Evolutionary conservation across 2,888 invertebrate species (phyloP).

Genomic region (Dryomyza anilis): DNA sequence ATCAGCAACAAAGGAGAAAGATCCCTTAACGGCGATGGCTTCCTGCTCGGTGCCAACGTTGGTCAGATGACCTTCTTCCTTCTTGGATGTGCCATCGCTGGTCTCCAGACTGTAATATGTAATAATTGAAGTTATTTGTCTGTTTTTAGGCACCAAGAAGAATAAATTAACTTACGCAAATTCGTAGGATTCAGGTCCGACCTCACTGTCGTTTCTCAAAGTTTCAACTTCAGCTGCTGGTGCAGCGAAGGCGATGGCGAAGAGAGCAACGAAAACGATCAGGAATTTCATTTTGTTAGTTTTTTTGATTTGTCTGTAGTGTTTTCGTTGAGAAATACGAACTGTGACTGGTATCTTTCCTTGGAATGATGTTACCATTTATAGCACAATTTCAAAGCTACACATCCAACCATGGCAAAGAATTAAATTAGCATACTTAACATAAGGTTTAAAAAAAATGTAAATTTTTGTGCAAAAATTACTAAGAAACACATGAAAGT

Average conservation of each 20-base stretch:
- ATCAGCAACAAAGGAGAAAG: slow-evolving; percentile 64
- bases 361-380: no score
- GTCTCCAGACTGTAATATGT: no score
- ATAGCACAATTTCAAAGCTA: no score
- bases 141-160: no score
- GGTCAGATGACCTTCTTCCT: slow-evolving; percentile 64
- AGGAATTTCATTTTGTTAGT: slow-evolving; percentile 48
- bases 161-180: slow-evolving; percentile 67
- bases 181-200: slow-evolving; percentile 51
- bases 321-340: not conserved
- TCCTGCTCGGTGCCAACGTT: slow-evolving; percentile 65
- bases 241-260: slow-evolving; percentile 45
- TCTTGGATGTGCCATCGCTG: slow-evolving; percentile 64
- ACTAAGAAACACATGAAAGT: no score
- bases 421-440: no score
- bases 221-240: slow-evolving; percentile 60
- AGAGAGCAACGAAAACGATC: slow-evolving; percentile 49
- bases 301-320: not conserved
- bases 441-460: no score
- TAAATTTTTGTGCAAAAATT: no score
- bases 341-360: no score
- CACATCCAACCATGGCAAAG: no score
- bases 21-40: slow-evolving; percentile 63
- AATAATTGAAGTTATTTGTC: no score
- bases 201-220: slow-evolving; percentile 65